Evolutionary conservation across 2,113 vertebrate species (phyloP).

Genomic region (Cathartes aura): DNA sequence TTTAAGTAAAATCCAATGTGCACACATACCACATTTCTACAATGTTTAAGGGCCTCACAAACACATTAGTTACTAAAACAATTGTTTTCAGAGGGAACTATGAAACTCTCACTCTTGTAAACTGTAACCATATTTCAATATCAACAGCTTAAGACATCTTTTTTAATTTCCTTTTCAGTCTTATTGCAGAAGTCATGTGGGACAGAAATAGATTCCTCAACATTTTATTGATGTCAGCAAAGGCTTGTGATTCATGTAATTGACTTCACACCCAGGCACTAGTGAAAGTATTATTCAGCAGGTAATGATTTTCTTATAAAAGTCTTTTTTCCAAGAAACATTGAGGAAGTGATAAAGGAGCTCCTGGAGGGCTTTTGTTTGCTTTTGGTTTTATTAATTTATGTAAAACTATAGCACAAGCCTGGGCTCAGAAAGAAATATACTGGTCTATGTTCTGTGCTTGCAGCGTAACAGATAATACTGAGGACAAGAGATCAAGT

Average conservation of each 20-base stretch:
- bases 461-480: background rate
- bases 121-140: background rate
- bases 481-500: background rate
- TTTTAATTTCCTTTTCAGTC: background rate
- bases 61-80: background rate
- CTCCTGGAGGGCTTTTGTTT: conserved; percentile 30
- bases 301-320: conserved; percentile 32
- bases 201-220: background rate
- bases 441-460: background rate
- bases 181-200: background rate
- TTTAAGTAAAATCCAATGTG: background rate
- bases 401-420: background rate
- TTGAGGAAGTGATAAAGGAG: conserved; percentile 18
- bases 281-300: background rate
- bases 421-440: background rate
- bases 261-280: background rate
- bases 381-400: conserved; percentile 17
- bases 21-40: background rate
- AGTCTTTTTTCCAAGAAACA: background rate
- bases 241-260: background rate
- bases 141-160: background rate
- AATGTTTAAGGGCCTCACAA: background rate
- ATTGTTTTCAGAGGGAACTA: background rate
- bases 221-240: background rate
- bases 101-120: background rate